Base-by-base conservation (phyloP, 2,888 invertebrate species). In the Macaria liturata region DNA sequence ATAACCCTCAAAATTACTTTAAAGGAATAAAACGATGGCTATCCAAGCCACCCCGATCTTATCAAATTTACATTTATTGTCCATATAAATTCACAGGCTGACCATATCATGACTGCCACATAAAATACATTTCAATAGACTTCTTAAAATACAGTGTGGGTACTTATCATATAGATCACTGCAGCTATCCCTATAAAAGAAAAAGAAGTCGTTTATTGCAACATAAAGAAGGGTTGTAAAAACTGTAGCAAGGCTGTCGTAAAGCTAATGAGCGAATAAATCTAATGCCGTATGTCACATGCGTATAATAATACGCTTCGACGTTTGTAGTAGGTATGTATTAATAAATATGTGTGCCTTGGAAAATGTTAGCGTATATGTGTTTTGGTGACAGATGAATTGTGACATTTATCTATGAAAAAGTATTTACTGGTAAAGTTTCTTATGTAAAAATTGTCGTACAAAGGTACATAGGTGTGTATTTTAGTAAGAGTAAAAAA, bases 181-280 rank as follows among this genome's bases (percentile, higher is more conserved):
- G 58, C 34, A 37, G 7, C 5, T 7, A 7, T 4, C 34, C 5
- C 3, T 37, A 20, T 20, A 20, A 7, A 37, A 37, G 34, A 7
- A 37, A 37, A 37, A 37, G 4, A 37, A 37, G 20, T 37, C 7
- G 34, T 37, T 37, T 37, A 37, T 37, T 37, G 7, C 34, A 37
- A 6, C 4, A 37, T 6, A 37, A 37, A 37, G 34, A 1, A 70
- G 69, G 68, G 56, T 69, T 68, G 68, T 68, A 71, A 79, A 76
- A 79, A 75, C 73, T 60, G 65, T 71, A 70, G 71, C 71, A 67
- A 57, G 65, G 58, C 69, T 67, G 69, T 76, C 71, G 70, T 74
- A 72, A 72, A 75, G 65, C 76, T 75, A 76, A 72, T 74, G 74
- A 70, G 73, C 68, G 75, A 70, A 80, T 81, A 82, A 81, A 83